phyloP scores from a whole-genome alignment of 2,888 invertebrate species.

The Orthosia incerta region DNA sequence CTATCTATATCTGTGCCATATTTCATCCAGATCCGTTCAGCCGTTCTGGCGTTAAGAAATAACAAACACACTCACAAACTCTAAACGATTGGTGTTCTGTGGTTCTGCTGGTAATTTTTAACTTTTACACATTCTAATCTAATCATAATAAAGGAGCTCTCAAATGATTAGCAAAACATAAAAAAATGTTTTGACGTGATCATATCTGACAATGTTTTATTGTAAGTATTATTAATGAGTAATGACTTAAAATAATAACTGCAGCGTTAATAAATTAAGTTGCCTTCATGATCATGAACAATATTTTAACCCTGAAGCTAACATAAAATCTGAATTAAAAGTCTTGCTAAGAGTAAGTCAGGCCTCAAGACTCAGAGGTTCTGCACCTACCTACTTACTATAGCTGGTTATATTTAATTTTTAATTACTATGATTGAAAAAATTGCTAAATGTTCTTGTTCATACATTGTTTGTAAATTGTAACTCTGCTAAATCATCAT shows the following conservation, averaged over 20 bases:
- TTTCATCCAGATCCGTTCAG: no score
- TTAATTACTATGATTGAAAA: no score
- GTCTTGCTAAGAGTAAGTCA: not conserved
- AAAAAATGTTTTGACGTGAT: slow-evolving; percentile 13
- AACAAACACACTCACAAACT: no score
- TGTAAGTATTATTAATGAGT: not conserved
- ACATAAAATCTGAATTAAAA: slow-evolving; percentile 28
- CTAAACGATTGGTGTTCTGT: no score
- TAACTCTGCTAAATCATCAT: no score
- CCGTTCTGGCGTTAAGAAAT: no score
- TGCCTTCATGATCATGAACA: slow-evolving; percentile 37
- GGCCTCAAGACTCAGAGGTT: not conserved
- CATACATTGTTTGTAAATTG: not conserved
- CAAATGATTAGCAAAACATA: not conserved
- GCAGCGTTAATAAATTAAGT: slow-evolving; percentile 10
- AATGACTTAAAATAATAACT: not conserved
- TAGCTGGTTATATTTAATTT: no score
- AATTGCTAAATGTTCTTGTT: no score
- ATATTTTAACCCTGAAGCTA: slow-evolving; percentile 43
- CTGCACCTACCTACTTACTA: not conserved
- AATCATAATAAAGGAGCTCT: no score
- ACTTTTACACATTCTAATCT: no score
- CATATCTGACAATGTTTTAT: not conserved
- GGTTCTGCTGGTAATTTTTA: no score
- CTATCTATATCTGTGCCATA: no score